Base-by-base conservation (phyloP, 2,888 invertebrate species). In the Apoderus coryli region DNA sequence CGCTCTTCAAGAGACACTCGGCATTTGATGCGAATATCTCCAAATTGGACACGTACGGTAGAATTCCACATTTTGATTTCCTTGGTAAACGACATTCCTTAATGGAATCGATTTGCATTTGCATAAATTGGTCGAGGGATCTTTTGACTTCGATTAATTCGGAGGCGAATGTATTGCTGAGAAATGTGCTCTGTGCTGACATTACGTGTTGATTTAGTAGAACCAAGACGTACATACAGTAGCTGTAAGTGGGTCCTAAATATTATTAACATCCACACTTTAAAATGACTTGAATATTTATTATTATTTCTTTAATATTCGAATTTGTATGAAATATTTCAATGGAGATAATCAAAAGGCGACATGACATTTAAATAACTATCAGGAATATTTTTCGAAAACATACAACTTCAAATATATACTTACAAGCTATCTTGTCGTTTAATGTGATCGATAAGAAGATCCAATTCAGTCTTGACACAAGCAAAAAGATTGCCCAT, bases 161-260 rank as follows among this genome's bases (percentile, higher is more conserved):
- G 10, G 79, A 81, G 6, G 81, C 89, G 50, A 86, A 86, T 5
- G 81, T 80, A 65, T 84, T 84, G 44, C 81, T 80, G 16, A 90
- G 66, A 57, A 84, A 89, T 15, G 85, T 82, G 34, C 85, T 84
- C 60, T 86, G 77, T 1, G 85, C 79, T 14, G 84, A 81, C 72
- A 89, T 78, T 14, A 92, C 92, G 53, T 95, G 92, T 49, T 88
- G 81, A 40, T 88, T 86, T 47, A 92, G 67, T 43, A 85, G 73
- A 9, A 93, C 93, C 49, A 95, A 65, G 37, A 92, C 82, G 45
- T 89, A 86, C 72, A 95, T 82, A 30, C 88, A 89, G 54, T 90
- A 90, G 59, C 90, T 92, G 49, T 33, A 60, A 54, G 14, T n/a
- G n/a, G n/a, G n/a, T n/a, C n/a, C n/a, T n/a, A n/a, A 27, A 16